Evolutionary conservation across 1,140 invertebrate species (phyloP).

Genomic region (Saxidomus purpurata): DNA sequence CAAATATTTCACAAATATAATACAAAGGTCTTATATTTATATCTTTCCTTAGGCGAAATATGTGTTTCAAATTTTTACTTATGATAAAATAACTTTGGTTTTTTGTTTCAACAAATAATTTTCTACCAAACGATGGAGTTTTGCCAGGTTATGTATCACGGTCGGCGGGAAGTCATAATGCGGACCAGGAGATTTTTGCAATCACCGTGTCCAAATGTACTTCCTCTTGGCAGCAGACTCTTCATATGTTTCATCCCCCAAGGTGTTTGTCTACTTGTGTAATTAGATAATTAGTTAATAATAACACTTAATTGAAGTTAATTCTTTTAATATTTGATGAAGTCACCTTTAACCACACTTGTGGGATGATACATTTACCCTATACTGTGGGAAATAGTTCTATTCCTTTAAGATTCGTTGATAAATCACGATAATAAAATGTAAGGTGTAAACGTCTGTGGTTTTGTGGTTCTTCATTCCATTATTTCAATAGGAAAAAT

Average conservation of each 20-base stretch:
- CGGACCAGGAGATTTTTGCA: too few species aligned
- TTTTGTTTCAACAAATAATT: too few species aligned
- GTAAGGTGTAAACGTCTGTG: conserved; percentile 17
- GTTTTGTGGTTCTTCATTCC: neutral
- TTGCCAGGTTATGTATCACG: neutral
- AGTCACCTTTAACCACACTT: conserved; percentile 37
- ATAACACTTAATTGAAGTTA: conserved; percentile 5
- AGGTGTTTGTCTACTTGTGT: neutral
- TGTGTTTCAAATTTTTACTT: too few species aligned
- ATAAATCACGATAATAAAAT: conserved; percentile 1
- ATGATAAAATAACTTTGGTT: too few species aligned
- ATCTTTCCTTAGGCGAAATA: too few species aligned
- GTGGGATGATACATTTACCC: conserved; percentile 8
- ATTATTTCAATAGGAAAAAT: neutral
- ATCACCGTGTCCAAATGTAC: neutral
- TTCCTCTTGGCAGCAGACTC: neutral
- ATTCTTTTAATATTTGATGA: conserved; percentile 23
- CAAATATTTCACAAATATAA: too few species aligned
- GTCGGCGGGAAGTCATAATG: too few species aligned
- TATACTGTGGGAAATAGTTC: neutral
- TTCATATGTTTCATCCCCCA: neutral
- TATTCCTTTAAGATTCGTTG: neutral
- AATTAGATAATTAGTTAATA: conserved; percentile 15
- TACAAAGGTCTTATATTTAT: too few species aligned
- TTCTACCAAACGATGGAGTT: neutral